These are phyloP conservation scores for Cyphomyrus discorhynchus DNA, from an alignment of 2,113 vertebrate species.

Conservation along the genomic window DNA sequence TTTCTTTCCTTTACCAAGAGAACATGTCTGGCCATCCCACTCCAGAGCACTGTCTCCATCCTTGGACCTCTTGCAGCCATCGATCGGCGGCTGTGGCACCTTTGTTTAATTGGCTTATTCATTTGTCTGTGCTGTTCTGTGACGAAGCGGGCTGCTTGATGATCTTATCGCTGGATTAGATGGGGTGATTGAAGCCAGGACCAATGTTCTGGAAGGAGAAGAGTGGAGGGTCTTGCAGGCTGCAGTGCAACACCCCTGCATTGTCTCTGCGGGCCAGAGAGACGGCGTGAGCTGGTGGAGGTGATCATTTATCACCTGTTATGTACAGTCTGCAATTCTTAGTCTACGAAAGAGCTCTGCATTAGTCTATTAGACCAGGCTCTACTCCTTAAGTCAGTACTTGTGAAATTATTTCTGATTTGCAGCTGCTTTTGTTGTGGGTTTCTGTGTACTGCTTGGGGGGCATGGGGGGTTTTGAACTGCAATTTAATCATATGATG, in stretches of 20 bases:
- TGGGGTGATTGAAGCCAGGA: conserved; percentile 25
- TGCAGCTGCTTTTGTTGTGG: background rate
- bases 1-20: background rate
- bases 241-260: conserved; percentile 37
- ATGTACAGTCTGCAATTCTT: conserved; percentile 25
- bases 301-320: conserved; percentile 27
- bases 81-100: background rate
- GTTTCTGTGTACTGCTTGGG: background rate
- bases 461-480: background rate
- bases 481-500: background rate
- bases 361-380: background rate
- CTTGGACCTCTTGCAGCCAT: background rate
- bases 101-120: background rate
- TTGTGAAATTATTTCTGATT: background rate
- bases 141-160: conserved; percentile 14
- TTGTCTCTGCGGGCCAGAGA: conserved; percentile 34
- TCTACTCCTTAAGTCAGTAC: background rate
- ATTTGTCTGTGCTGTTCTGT: background rate
- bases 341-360: conserved; percentile 19
- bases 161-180: conserved; percentile 23
- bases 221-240: conserved; percentile 31
- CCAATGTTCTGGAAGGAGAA: conserved; percentile 38
- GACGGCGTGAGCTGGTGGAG: conserved; percentile 16
- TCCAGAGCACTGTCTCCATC: background rate
- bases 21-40: background rate